phyloP scores from a whole-genome alignment of 2,888 invertebrate species.

The Ectropis crepuscularia region DNA sequence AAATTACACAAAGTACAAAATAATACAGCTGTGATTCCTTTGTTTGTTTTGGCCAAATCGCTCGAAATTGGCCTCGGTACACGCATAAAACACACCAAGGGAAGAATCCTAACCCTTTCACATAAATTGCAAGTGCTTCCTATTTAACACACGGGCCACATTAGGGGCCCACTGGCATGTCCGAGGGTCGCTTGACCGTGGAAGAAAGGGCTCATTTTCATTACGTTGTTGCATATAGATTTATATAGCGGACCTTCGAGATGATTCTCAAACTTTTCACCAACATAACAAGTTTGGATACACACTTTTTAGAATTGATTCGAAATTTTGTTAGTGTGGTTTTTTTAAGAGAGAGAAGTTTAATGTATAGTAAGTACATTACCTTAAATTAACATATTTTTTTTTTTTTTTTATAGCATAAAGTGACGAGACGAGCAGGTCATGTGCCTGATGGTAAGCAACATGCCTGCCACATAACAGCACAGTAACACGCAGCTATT shows the following conservation, averaged over 20 bases:
- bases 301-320: too few relatives aligned
- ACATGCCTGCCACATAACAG: too few relatives aligned
- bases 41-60: constrained; percentile 40
- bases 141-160: constrained; percentile 73
- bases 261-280: constrained; percentile 59
- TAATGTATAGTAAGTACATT: too few relatives aligned
- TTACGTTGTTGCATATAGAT: constrained; percentile 75
- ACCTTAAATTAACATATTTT: too few relatives aligned
- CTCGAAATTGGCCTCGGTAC: constrained; percentile 62
- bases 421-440: too few relatives aligned
- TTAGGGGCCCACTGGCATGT: constrained; percentile 68
- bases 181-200: constrained; percentile 68
- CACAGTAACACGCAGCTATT: too few relatives aligned
- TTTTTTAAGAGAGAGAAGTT: too few relatives aligned
- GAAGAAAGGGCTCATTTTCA: constrained; percentile 84
- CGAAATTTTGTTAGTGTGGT: too few relatives aligned
- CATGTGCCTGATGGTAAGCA: too few relatives aligned
- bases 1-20: constrained; percentile 1
- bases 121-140: constrained; percentile 81
- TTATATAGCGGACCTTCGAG: constrained; percentile 60
- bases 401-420: too few relatives aligned
- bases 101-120: constrained; percentile 75
- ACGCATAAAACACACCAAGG: constrained; percentile 66
- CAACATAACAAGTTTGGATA: neutral
- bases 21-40: constrained; percentile 21